A percentile compares a stretch with the other conserved stretches of the same genome.
Conservation (phyloP, 2,888 invertebrate genomes). For the Drosophila austrosaltans region DNA sequence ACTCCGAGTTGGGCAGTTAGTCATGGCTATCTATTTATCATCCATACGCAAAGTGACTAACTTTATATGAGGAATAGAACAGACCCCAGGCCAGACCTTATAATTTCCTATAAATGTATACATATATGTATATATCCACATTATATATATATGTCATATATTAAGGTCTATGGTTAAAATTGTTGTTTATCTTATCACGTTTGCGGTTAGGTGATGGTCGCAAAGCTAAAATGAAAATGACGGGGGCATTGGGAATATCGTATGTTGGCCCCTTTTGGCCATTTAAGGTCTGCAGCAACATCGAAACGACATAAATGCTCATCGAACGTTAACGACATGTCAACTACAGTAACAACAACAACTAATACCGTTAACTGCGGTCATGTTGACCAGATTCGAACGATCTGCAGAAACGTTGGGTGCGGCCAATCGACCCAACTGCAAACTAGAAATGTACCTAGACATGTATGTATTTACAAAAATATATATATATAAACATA, state of each 20-base stretch:
- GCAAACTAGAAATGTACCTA: conserved; percentile 30
- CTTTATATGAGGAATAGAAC: neutral
- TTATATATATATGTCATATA: neutral
- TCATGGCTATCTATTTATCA: neutral
- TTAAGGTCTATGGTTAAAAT: conserved; percentile 13
- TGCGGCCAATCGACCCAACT: conserved; percentile 32
- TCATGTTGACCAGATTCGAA: conserved; percentile 50
- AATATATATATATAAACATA: too few species aligned
- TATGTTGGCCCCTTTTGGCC: conserved; percentile 24
- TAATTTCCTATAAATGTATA: neutral
- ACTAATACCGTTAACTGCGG: conserved; percentile 68
- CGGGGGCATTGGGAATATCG: neutral
- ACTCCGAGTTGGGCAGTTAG: neutral
- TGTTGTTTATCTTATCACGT: conserved; percentile 48
- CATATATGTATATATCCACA: neutral
- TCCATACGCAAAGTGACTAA: conserved; percentile 1
- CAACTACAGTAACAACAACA: conserved; percentile 66
- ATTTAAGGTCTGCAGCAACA: conserved; percentile 23
- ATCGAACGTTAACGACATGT: conserved; percentile 68
- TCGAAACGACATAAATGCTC: conserved; percentile 40
- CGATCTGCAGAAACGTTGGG: conserved; percentile 33
- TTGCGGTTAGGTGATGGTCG: conserved; percentile 10
- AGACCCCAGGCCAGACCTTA: neutral
- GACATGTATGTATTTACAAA: conserved; percentile 29
- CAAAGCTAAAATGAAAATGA: neutral